Percentiles rank a stretch among this genome's conserved stretches.
Conservation (phyloP, 2,113 vertebrate genomes). For the Microcebus ravelobensis region DNA sequence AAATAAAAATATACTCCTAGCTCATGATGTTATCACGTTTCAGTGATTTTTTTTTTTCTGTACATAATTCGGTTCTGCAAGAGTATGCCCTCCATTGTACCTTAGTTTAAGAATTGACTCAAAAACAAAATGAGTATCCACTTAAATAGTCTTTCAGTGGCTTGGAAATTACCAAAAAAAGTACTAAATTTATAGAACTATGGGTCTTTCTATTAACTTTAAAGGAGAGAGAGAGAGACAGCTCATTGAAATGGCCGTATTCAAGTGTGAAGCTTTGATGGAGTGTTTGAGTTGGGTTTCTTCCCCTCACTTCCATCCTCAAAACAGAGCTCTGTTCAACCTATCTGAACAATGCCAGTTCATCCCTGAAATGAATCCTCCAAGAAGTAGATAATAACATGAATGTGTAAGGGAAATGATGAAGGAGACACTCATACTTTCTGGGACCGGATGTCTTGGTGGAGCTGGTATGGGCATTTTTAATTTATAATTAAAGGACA, state of each 20-base stretch:
- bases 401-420: not conserved
- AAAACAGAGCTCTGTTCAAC: not conserved
- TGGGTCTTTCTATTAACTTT: slow-evolving; percentile 45
- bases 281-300: not conserved
- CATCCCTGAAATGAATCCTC: not conserved
- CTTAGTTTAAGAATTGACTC: slow-evolving; percentile 41
- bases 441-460: not conserved
- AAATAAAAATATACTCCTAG: not conserved
- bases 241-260: slow-evolving; percentile 2
- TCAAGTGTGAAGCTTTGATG: slow-evolving; percentile 20
- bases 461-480: not conserved
- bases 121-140: slow-evolving; percentile 43
- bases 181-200: slow-evolving; percentile 28
- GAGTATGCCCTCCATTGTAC: not conserved
- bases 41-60: not conserved
- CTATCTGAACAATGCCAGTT: not conserved
- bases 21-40: not conserved
- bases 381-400: not conserved
- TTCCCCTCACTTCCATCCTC: not conserved
- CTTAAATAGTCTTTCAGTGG: not conserved
- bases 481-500: not conserved
- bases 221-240: slow-evolving; percentile 40
- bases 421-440: not conserved
- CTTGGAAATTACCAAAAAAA: slow-evolving; percentile 18
- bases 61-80: not conserved